Conservation (phyloP, 2,888 invertebrate genomes). For the Folsomia candida region DNA sequence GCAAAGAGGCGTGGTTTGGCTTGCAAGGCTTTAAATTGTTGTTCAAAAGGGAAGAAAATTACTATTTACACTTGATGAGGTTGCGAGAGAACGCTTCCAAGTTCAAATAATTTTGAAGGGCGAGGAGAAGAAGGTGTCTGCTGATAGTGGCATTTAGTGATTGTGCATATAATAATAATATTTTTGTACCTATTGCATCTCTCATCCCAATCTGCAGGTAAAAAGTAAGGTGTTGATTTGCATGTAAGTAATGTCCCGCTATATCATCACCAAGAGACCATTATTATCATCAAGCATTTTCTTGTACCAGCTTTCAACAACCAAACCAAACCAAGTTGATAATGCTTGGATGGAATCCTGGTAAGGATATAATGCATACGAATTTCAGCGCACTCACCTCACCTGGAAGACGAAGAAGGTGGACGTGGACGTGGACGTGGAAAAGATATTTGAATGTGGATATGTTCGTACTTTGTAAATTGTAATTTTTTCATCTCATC, state of each 20-base stretch:
- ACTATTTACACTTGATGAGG: not conserved
- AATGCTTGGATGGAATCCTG: no score
- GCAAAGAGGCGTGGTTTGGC: not conserved
- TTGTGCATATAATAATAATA: no score
- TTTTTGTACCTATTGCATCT: no score
- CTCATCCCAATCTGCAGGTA: not conserved
- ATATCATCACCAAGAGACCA: not conserved
- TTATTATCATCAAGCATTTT: not conserved
- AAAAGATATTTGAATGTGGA: no score
- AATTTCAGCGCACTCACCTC: no score
- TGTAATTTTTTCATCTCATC: not conserved
- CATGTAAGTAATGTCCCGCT: constrained; percentile 19
- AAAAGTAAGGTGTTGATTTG: constrained; percentile 15
- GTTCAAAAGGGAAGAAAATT: not conserved
- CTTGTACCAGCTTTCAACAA: not conserved
- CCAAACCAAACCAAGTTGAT: not conserved
- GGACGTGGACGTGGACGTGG: no score
- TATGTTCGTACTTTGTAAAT: not conserved
- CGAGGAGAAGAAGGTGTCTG: no score
- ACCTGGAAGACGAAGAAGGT: no score
- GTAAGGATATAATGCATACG: no score
- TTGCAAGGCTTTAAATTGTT: not conserved
- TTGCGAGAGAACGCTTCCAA: not conserved
- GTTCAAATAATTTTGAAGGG: no score
- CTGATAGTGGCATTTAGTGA: no score